phyloP scores from a whole-genome alignment of 2,113 vertebrate genomes.

The Planiliza haematocheilus region DNA sequence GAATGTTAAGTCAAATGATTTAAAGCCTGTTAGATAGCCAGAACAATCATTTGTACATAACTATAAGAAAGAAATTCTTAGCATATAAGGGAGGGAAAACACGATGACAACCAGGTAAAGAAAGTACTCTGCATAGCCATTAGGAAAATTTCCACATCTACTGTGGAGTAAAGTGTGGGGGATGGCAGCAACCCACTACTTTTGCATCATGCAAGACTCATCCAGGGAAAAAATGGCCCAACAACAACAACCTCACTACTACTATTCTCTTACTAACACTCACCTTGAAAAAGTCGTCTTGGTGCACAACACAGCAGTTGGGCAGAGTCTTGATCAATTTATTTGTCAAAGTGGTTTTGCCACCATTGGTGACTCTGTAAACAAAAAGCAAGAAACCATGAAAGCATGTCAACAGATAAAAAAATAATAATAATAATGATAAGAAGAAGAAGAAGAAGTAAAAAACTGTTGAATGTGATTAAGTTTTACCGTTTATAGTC shows the following conservation, averaged over 20 bases:
- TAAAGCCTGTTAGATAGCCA: background rate
- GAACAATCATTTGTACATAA: background rate
- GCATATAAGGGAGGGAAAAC: background rate
- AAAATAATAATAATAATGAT: too few species aligned
- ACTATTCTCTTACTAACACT: slow-evolving; percentile 25
- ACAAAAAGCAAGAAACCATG: slow-evolving; percentile 9
- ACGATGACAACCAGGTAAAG: background rate
- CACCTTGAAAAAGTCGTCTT: slow-evolving; percentile 89
- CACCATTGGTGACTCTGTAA: slow-evolving; percentile 86
- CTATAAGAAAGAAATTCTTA: background rate
- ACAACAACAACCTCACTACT: background rate
- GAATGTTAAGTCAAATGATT: background rate
- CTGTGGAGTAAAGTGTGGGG: background rate
- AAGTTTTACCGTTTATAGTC: too few species aligned
- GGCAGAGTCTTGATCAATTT: slow-evolving; percentile 82
- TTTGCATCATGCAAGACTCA: slow-evolving; percentile 19
- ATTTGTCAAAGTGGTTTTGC: slow-evolving; percentile 87
- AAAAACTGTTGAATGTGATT: background rate
- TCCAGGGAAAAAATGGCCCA: background rate
- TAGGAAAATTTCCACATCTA: slow-evolving; percentile 1
- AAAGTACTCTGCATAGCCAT: background rate
- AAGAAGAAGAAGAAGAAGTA: too few species aligned
- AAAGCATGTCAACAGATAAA: too few species aligned
- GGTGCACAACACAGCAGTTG: slow-evolving; percentile 87
- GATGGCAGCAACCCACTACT: background rate